Conservation (phyloP, 2,797 vertebrate species). For the Buceros bicornis region DNA sequence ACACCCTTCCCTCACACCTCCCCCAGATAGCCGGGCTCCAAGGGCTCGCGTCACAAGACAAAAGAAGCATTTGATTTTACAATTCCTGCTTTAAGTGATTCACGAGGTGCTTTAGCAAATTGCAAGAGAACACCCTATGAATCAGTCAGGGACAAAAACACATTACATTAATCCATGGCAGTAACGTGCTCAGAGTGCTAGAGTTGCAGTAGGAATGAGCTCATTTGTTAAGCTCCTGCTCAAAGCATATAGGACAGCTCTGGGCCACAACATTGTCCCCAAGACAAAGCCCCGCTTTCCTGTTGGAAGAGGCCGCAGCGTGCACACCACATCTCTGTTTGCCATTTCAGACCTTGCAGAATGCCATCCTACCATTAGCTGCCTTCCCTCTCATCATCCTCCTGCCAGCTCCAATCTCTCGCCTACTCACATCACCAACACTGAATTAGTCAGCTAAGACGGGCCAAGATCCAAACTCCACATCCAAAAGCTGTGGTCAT, state of each 20-base stretch:
- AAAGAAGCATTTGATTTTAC: slow-evolving; percentile 49
- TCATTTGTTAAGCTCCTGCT: slow-evolving; percentile 41
- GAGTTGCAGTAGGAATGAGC: slow-evolving; percentile 62
- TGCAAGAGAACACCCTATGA: slow-evolving; percentile 70
- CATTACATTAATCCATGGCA: slow-evolving; percentile 51
- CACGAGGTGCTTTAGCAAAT: slow-evolving; percentile 55
- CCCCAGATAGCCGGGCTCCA: slow-evolving; percentile 52
- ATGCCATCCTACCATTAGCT: neutral
- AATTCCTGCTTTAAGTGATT: slow-evolving; percentile 53
- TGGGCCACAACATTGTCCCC: slow-evolving; percentile 1
- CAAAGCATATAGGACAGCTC: neutral
- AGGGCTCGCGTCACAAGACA: slow-evolving; percentile 28
- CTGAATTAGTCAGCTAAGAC: neutral
- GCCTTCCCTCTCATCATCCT: neutral
- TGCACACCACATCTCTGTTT: neutral
- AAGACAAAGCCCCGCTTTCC: neutral
- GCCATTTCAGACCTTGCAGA: neutral
- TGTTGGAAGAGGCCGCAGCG: neutral
- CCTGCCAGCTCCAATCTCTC: neutral
- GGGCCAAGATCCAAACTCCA: neutral
- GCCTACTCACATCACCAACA: neutral
- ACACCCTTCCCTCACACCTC: slow-evolving; percentile 54
- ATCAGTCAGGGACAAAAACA: slow-evolving; percentile 67
- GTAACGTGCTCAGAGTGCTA: slow-evolving; percentile 34
- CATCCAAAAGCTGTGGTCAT: neutral